These are phyloP conservation scores for Prionchulus punctatus DNA, from an alignment of 2,888 invertebrate genomes.

Conservation along the genomic window DNA sequence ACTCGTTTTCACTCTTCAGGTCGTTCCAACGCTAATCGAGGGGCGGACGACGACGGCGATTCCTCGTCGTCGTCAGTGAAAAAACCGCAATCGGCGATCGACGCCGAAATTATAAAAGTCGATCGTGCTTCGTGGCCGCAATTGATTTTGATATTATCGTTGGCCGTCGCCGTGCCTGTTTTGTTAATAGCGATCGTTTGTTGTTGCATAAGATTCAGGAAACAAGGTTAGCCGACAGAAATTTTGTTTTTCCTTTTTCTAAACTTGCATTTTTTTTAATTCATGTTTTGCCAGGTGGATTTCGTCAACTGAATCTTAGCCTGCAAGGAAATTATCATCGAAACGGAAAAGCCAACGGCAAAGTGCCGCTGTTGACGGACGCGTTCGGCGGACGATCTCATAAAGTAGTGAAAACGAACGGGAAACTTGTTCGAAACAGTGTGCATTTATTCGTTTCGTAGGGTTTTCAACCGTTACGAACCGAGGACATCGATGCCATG, in stretches of 20 bases:
- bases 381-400: neutral
- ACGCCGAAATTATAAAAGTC: neutral
- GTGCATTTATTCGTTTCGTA: neutral
- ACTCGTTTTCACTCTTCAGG: neutral
- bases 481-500: conserved; percentile 12
- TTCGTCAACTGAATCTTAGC: neutral
- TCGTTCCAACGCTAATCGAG: neutral
- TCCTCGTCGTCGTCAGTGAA: too few relatives aligned
- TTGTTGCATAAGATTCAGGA: conserved; percentile 30
- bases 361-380: neutral
- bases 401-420: neutral
- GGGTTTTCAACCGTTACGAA: conserved; percentile 12
- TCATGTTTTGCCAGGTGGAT: neutral
- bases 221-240: conserved; percentile 21
- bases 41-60: too few relatives aligned
- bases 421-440: neutral
- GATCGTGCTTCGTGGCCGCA: conserved; percentile 12
- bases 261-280: neutral
- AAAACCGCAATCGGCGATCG: neutral
- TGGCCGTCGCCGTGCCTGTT: conserved; percentile 32
- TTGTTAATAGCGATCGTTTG: conserved; percentile 32
- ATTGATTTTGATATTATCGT: conserved; percentile 3
- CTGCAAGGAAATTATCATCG: neutral
- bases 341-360: neutral
- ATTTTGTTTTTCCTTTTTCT: neutral